Evolutionary conservation across 1,140 invertebrate genomes (phyloP), one percentile per base, ranked within the genome.

Genomic region (Nasonia giraulti): DNA sequence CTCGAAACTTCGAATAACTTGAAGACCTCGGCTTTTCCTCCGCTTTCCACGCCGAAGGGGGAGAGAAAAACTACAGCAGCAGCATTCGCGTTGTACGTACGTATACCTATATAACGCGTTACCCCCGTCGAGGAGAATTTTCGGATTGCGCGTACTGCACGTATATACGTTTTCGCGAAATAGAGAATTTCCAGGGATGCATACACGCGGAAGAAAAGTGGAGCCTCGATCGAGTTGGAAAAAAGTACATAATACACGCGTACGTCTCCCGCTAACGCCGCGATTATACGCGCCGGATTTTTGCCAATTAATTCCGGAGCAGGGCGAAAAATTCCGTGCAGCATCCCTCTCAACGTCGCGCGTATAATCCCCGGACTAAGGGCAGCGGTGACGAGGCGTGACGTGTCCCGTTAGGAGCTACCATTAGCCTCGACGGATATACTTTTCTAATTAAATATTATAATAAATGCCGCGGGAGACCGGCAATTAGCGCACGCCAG

Each of bases 1-100:
- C 91, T 92, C 89, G 89, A 92, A 92, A 92, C 89, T 93, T 91
- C 81, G 89, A 90, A 91, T 91, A 92, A 91, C 91, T 92, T 89
- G 87, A 86, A 85, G 86, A 86, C 85, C 86, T 47, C 17, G 31
- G 50, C 87, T 88, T 90, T 88, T 78, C 68, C 71, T 68, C 66
- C n/a, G 31, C 74, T 87, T 88, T 84, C 27, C 62, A 17, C 20
- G 5, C 17, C 14, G n/a, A 23, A 33, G 33, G 33, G 8, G 27
- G n/a, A 74, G 40, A 77, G 44, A 44, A 75, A 75, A 75, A 75
- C 23, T 71, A 68, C 23, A 68, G 14, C 12, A 23, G 8, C 23
- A n/a, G 10, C 12, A 76, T 7, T 76, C 74, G 71, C n/a, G 71
- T 44, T 44, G 40, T 44, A 44, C 27, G 27, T 10, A 14, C 0